These are phyloP conservation scores for Brenthis daphne DNA, from an alignment of 2,888 invertebrate genomes.

Conservation along the genomic window DNA sequence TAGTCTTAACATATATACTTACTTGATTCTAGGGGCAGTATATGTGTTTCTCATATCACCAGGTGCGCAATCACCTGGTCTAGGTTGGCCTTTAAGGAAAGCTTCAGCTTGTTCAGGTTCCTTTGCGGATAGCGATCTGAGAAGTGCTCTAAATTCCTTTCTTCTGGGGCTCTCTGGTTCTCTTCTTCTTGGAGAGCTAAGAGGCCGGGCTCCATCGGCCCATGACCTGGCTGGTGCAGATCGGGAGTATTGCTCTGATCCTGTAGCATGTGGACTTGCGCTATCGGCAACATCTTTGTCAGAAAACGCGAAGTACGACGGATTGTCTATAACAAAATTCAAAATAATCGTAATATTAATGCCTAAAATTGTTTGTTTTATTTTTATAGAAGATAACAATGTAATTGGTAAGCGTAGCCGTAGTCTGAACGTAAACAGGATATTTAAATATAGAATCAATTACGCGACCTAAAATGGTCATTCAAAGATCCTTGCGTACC, in stretches of 20 bases:
- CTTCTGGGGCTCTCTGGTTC: constrained; percentile 73
- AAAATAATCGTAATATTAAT: constrained; percentile 1
- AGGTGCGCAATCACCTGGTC: constrained; percentile 86
- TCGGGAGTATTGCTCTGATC: constrained; percentile 83
- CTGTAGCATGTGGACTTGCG: constrained; percentile 53
- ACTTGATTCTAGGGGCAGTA: constrained; percentile 75
- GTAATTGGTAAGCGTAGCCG: not conserved
- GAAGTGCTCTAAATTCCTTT: constrained; percentile 82
- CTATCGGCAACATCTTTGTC: constrained; percentile 73
- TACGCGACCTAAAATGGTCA: constrained; percentile 2
- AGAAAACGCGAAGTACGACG: constrained; percentile 88
- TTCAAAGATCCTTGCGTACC: constrained; percentile 34
- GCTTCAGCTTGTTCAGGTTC: constrained; percentile 84
- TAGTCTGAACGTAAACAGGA: constrained; percentile 2
- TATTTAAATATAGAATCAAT: constrained; percentile 18
- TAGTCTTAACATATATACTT: constrained; percentile 40
- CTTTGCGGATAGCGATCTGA: constrained; percentile 85
- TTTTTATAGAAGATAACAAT: not conserved
- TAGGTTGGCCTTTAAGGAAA: constrained; percentile 86
- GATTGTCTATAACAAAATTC: constrained; percentile 85
- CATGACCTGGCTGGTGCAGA: constrained; percentile 87
- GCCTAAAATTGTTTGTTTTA: no score
- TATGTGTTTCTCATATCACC: constrained; percentile 74
- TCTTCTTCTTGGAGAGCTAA: constrained; percentile 65
- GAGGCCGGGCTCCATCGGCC: constrained; percentile 63